A percentile compares a stretch with the other conserved stretches of the same genome.
Evolutionary conservation across 2,113 vertebrate genomes (phyloP).

Genomic region (Corvus cornix): DNA sequence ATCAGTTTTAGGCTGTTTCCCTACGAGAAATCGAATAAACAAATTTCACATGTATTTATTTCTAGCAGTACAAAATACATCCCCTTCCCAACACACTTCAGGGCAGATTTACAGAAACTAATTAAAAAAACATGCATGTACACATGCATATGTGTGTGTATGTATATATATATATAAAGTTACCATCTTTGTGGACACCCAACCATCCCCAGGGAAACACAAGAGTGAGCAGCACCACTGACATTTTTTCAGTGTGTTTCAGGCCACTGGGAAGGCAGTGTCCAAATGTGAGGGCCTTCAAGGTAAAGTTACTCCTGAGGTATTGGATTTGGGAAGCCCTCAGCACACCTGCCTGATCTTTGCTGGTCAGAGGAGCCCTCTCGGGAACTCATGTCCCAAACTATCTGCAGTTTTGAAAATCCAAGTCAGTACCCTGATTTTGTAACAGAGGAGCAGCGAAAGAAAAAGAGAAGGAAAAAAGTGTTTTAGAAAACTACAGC

Average conservation of each 20-base stretch:
- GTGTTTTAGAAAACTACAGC: rapidly evolving
- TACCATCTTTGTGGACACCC: neutral
- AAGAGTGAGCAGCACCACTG: neutral
- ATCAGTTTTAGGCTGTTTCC: neutral
- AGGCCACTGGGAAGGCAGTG: neutral
- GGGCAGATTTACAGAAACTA: neutral
- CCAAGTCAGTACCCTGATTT: neutral
- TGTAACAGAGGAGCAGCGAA: rapidly evolving
- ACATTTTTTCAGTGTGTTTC: neutral
- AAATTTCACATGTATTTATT: conserved; percentile 3
- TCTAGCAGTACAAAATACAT: conserved; percentile 16
- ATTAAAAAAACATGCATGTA: neutral
- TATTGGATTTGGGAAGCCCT: neutral
- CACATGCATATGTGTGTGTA: rapidly evolving
- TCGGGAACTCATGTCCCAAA: neutral
- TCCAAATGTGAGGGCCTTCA: neutral
- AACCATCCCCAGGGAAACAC: neutral
- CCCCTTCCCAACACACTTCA: neutral
- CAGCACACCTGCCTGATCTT: neutral
- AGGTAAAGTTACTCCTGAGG: neutral
- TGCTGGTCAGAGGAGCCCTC: neutral
- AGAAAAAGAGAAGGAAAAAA: no score
- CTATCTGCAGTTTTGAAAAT: neutral
- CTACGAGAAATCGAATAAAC: neutral
- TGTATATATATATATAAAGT: neutral